Evolutionary conservation across 2,797 vertebrate species (phyloP).

Genomic region (Microchirus variegatus): DNA sequence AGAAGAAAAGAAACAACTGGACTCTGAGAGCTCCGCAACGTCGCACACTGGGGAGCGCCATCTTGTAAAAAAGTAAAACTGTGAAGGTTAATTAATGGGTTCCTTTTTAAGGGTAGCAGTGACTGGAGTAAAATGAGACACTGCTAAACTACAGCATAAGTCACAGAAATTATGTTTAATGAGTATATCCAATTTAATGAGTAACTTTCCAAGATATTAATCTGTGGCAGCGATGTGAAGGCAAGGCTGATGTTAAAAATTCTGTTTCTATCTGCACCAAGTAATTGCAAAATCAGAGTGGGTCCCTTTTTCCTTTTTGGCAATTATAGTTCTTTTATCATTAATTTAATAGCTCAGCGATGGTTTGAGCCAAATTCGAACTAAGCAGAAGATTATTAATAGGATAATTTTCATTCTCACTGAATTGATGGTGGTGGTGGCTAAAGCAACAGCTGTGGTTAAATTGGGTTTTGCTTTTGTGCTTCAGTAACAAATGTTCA

Average conservation of each 20-base stretch:
- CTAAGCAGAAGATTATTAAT: slow-evolving; percentile 51
- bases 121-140: neutral
- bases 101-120: neutral
- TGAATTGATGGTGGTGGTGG: slow-evolving; percentile 49
- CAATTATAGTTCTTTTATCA: slow-evolving; percentile 31
- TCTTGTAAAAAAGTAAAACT: too few relatives aligned
- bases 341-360: slow-evolving; percentile 46
- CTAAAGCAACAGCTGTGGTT: too few relatives aligned
- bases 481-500: too few relatives aligned
- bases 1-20: too few relatives aligned
- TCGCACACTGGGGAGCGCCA: too few relatives aligned
- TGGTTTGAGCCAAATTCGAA: slow-evolving; percentile 42
- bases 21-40: too few relatives aligned
- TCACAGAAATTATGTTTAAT: neutral
- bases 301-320: slow-evolving; percentile 9
- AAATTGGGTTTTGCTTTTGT: too few relatives aligned
- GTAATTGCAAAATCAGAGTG: slow-evolving; percentile 15
- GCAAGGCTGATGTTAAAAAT: neutral
- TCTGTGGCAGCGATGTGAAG: neutral
- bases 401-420: slow-evolving; percentile 51
- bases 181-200: neutral
- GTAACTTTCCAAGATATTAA: neutral
- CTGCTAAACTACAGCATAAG: neutral
- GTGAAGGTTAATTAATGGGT: neutral
- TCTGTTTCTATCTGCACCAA: too few relatives aligned